These are phyloP conservation scores for Elachura formosa DNA, from an alignment of 2,113 vertebrate genomes.

Conservation along the genomic window DNA sequence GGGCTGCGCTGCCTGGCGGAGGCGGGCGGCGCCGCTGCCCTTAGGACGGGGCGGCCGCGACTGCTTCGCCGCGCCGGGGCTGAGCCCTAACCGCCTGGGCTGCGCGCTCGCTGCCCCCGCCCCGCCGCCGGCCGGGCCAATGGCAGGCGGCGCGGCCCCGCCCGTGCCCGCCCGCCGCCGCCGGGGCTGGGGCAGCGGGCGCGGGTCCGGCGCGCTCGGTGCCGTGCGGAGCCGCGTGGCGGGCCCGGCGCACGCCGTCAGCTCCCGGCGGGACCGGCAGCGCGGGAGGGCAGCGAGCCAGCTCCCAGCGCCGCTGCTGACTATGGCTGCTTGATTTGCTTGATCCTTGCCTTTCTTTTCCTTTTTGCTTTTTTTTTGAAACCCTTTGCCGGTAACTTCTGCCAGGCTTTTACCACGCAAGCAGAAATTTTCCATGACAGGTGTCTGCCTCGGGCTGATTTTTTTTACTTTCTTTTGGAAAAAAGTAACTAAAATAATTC, in stretches of 20 bases:
- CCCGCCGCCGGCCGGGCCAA: too few relatives aligned
- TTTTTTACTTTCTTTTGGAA: neutral
- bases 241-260: neutral
- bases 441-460: neutral
- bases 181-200: too few relatives aligned
- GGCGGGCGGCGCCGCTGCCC: neutral
- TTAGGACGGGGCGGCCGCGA: neutral
- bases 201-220: too few relatives aligned
- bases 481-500: neutral
- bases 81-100: neutral
- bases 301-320: neutral
- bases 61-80: neutral
- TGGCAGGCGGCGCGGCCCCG: too few relatives aligned
- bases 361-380: neutral
- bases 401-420: neutral
- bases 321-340: neutral
- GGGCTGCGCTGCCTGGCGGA: neutral
- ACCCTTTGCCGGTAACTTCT: neutral
- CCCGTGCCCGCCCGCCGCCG: too few relatives aligned
- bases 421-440: constrained; percentile 16
- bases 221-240: neutral
- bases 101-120: neutral
- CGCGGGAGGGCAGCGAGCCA: neutral
- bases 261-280: neutral
- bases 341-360: neutral